Evolutionary conservation across 2,113 vertebrate genomes (phyloP), one percentile per base, ranked within the genome.

Genomic region (Etia nguti): DNA sequence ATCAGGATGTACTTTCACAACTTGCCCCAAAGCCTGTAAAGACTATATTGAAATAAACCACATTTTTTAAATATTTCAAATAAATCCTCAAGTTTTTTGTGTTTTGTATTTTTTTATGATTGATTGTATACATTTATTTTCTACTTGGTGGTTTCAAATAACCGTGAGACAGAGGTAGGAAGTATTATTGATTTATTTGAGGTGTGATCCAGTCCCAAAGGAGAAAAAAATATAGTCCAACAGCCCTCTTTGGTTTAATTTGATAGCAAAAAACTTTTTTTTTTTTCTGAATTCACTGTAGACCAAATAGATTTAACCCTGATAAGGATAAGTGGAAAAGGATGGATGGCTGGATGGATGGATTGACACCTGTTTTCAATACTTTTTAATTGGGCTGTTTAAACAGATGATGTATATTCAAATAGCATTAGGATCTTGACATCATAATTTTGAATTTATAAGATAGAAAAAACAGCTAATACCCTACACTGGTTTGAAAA

Each of bases 101-200:
- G 15, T 84, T 87, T 80, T 88, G 29, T 22, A 9, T 29, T 36
- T 68, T 65, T 65, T 68, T 10, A 36, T 80, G 85, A 92, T 90
- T 81, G 46, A 90, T 90, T 24, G 75, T 59, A 22, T 57, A 65
- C 62, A 77, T 83, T 89, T 7, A 73, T 89, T 85, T 86, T 85
- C 29, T 65, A 18, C 65, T 75, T 57, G 16, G 80, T 54, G 82
- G 59, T 85, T 87, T 86, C 84, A 85, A 80, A 59, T 9, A 85
- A 83, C 56, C 57, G 57, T n/a, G 36, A 80, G 68, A 68, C 54
- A 56, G 79, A 70, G 24, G 38, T 59, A 87, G 80, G 65, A 65
- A 62, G 52, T 12, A 20, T 85, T 91, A 89, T 86, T 77, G 88
- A 93, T 94, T 92, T 84, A 88, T 83, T 57, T 41, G 10, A 84